phyloP scores from a whole-genome alignment of 2,113 vertebrate genomes.

The Felis chaus region DNA sequence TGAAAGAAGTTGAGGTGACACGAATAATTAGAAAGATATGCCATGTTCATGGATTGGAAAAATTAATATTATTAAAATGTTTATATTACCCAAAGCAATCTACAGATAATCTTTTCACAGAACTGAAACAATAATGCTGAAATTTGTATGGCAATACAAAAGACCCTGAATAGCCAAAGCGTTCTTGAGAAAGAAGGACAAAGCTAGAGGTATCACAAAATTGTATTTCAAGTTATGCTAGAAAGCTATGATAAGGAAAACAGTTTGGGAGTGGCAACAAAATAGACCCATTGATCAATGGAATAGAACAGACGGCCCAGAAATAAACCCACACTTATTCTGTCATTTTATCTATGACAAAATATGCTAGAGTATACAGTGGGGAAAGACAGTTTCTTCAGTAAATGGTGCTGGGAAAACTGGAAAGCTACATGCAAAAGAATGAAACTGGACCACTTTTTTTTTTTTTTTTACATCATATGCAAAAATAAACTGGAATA shows the following conservation, averaged over 20 bases:
- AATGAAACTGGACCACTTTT: background rate
- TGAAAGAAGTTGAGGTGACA: background rate
- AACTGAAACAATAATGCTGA: background rate
- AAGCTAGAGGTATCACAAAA: background rate
- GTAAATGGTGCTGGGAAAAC: background rate
- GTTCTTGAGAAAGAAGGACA: background rate
- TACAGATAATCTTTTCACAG: background rate
- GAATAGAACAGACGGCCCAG: background rate
- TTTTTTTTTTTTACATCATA: background rate
- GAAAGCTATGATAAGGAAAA: background rate
- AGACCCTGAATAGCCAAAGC: background rate
- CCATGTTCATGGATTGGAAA: background rate
- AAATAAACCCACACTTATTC: background rate
- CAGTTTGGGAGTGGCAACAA: background rate
- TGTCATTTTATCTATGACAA: background rate
- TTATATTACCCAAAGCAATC: background rate
- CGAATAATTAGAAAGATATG: background rate
- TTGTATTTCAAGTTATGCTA: background rate
- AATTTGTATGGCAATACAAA: background rate
- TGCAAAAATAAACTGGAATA: background rate
- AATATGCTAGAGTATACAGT: background rate
- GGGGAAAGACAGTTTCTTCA: background rate
- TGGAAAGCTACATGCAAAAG: background rate
- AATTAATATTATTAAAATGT: background rate
- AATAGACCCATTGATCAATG: background rate